Evolutionary conservation across 2,113 vertebrate species (phyloP).

Genomic region (Indri indri): DNA sequence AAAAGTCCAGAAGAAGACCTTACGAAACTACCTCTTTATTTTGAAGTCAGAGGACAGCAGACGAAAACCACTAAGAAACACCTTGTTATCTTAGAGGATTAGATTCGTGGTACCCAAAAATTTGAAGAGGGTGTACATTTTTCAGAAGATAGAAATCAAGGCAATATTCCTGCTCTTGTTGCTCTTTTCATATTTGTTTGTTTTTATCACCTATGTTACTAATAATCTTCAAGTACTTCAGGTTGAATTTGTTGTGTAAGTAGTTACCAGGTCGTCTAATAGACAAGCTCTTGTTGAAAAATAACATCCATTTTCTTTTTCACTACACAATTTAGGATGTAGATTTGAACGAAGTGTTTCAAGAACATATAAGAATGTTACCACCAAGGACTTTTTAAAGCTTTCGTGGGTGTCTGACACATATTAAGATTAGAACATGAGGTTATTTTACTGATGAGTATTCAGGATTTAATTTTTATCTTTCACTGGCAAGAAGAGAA

Average conservation of each 20-base stretch:
- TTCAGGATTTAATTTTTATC: constrained; percentile 41
- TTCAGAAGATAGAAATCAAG: constrained; percentile 3
- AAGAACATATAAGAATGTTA: constrained; percentile 15
- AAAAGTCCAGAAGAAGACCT: neutral
- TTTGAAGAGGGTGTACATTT: neutral
- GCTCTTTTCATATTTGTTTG: neutral
- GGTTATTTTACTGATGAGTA: constrained; percentile 14
- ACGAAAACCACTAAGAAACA: constrained; percentile 2
- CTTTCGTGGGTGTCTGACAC: neutral
- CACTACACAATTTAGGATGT: neutral
- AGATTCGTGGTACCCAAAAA: constrained; percentile 3
- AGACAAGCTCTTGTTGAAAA: neutral
- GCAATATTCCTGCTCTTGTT: neutral
- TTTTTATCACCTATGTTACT: constrained; percentile 30
- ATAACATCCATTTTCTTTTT: constrained; percentile 33
- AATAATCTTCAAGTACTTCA: neutral
- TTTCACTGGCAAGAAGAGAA: constrained; percentile 26
- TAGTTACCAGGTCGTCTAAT: neutral
- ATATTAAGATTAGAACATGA: constrained; percentile 12
- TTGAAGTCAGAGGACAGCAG: neutral
- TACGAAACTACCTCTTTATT: neutral
- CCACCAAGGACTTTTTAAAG: constrained; percentile 27
- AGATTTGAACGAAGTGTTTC: constrained; percentile 35
- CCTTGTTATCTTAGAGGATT: neutral
- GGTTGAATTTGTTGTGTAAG: neutral